Conservation (phyloP, 2,113 vertebrate species). For the Morone chrysops region DNA sequence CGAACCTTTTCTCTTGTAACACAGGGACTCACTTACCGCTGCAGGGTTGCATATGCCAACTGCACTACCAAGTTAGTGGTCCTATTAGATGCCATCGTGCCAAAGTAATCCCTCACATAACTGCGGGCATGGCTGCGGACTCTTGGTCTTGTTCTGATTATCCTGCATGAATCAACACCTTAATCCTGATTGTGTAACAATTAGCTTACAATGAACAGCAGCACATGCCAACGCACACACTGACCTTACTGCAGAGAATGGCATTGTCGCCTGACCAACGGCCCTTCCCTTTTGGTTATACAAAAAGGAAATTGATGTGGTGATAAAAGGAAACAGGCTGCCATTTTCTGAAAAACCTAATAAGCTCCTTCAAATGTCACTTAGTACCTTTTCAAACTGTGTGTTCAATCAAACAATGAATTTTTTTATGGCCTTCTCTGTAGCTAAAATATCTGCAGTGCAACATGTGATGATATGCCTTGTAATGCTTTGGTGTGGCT, state of each 20-base stretch:
- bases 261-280: neutral
- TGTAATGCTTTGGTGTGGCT: slow-evolving; percentile 28
- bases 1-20: too few relatives aligned
- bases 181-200: neutral
- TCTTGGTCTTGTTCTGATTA: neutral
- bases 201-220: slow-evolving; percentile 1
- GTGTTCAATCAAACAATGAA: slow-evolving; percentile 16
- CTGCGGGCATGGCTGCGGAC: neutral
- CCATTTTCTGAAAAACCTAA: slow-evolving; percentile 23
- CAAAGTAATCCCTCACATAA: neutral
- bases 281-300: neutral
- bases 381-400: slow-evolving; percentile 17
- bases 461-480: slow-evolving; percentile 33
- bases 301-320: slow-evolving; percentile 13
- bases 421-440: slow-evolving; percentile 36
- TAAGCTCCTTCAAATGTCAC: slow-evolving; percentile 23
- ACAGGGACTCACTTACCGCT: too few relatives aligned
- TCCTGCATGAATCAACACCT: neutral
- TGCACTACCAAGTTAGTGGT: too few relatives aligned
- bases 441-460: slow-evolving; percentile 44
- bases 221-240: neutral
- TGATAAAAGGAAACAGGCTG: slow-evolving; percentile 10
- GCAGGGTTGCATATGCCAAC: too few relatives aligned
- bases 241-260: slow-evolving; percentile 6
- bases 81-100: too few relatives aligned